Percentiles rank a stretch among this genome's conserved stretches.
Conservation (phyloP, 1,140 invertebrate genomes). For the Eciton burchellii region DNA sequence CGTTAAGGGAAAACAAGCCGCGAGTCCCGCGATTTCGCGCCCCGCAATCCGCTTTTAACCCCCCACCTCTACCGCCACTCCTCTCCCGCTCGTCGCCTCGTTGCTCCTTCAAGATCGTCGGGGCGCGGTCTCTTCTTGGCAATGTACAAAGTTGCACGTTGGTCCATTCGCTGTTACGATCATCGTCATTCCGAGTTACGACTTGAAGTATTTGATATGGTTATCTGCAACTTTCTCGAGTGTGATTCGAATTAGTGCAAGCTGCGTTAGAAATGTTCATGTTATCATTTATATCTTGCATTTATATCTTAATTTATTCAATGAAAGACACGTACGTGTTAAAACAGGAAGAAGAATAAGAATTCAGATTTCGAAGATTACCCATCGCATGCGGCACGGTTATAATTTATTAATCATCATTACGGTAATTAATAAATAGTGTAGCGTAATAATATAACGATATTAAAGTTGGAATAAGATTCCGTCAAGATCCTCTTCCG, state of each 20-base stretch:
- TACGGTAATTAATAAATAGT: not conserved
- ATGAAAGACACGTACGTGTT: too few relatives aligned
- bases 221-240: not conserved
- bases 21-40: constrained; percentile 48
- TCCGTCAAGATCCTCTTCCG: not conserved
- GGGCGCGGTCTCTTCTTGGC: not conserved
- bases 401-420: too few relatives aligned
- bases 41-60: constrained; percentile 61
- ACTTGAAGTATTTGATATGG: not conserved
- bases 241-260: too few relatives aligned
- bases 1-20: constrained; percentile 63
- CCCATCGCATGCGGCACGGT: too few relatives aligned
- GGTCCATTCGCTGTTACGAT: not conserved
- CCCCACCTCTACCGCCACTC: too few relatives aligned
- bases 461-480: not conserved
- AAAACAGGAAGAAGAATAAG: too few relatives aligned
- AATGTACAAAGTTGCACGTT: constrained; percentile 5
- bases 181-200: not conserved
- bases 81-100: too few relatives aligned
- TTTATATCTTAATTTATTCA: too few relatives aligned
- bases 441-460: not conserved
- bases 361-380: too few relatives aligned
- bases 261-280: too few relatives aligned
- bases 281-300: too few relatives aligned
- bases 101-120: not conserved